Percentiles rank a stretch among this genome's conserved stretches.
Conservation (phyloP, 2,888 invertebrate species). For the Drosophila neotestacea region DNA sequence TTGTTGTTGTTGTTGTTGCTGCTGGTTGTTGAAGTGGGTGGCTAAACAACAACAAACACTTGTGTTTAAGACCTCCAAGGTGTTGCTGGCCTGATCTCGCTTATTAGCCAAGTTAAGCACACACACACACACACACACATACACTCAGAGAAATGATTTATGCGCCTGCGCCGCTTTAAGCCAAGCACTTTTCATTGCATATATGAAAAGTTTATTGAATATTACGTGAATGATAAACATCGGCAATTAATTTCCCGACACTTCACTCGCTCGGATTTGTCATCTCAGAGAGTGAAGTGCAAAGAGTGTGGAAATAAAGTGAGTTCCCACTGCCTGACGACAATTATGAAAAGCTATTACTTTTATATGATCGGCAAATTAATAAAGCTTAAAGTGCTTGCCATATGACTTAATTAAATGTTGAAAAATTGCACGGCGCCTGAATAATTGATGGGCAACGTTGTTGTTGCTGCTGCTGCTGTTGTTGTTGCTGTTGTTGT, state of each 20-base stretch:
- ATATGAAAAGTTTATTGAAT: slow-evolving; percentile 62
- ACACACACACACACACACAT: slow-evolving; percentile 13
- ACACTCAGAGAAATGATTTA: slow-evolving; percentile 44
- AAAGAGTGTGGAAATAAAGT: slow-evolving; percentile 17
- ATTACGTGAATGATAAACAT: slow-evolving; percentile 66
- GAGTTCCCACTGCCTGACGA: slow-evolving; percentile 38
- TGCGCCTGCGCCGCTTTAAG: slow-evolving; percentile 43
- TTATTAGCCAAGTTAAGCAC: slow-evolving; percentile 65
- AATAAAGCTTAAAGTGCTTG: slow-evolving; percentile 73
- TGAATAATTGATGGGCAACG: slow-evolving; percentile 58
- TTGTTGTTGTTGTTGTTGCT: slow-evolving; percentile 36
- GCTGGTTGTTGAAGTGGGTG: slow-evolving; percentile 60
- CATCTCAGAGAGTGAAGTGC: slow-evolving; percentile 40
- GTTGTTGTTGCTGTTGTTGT: slow-evolving; percentile 2
- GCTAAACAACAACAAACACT: slow-evolving; percentile 70
- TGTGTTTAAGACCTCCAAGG: slow-evolving; percentile 59
- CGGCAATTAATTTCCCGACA: slow-evolving; percentile 63
- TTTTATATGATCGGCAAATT: slow-evolving; percentile 69
- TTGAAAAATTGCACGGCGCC: slow-evolving; percentile 66
- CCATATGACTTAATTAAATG: slow-evolving; percentile 75
- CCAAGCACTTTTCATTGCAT: slow-evolving; percentile 47
- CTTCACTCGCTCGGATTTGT: slow-evolving; percentile 46
- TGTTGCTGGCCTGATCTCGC: slow-evolving; percentile 54
- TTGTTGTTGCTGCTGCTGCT: slow-evolving; percentile 1
- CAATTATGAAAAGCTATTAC: slow-evolving; percentile 58